Conservation (phyloP, 1,140 invertebrate genomes). For the Drosophila funebris region DNA sequence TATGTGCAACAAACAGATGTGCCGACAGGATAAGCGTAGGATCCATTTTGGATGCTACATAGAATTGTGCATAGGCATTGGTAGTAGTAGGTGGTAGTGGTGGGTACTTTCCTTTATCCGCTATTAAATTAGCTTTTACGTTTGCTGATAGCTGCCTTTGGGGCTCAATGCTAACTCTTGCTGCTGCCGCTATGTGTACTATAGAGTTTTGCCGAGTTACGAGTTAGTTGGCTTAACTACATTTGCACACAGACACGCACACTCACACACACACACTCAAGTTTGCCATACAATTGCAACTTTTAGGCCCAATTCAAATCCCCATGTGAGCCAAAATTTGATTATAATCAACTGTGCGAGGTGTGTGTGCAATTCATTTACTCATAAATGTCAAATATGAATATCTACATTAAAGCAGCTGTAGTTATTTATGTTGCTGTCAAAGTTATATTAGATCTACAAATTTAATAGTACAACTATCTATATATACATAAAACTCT, state of each 20-base stretch:
- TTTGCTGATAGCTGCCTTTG: conserved; percentile 25
- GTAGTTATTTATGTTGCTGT: not conserved
- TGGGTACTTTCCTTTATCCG: conserved; percentile 3
- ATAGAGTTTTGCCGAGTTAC: conserved; percentile 22
- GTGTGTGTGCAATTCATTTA: conserved; percentile 17
- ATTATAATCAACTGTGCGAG: conserved; percentile 37
- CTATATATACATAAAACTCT: no score
- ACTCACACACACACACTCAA: not conserved
- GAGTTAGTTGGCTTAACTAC: conserved; percentile 65
- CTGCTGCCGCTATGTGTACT: conserved; percentile 2
- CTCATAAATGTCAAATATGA: conserved; percentile 17
- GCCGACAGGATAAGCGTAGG: conserved; percentile 55
- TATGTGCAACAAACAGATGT: conserved; percentile 64
- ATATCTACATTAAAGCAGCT: not conserved
- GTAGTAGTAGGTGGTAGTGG: not conserved
- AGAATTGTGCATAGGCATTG: not conserved
- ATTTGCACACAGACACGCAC: conserved; percentile 32
- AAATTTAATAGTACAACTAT: no score
- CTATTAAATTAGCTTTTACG: conserved; percentile 39
- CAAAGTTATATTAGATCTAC: no score
- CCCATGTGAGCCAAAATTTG: conserved; percentile 38
- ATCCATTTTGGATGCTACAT: conserved; percentile 35
- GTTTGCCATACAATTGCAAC: conserved; percentile 8
- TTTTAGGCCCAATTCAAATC: conserved; percentile 23
- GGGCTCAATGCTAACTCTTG: no score